These are phyloP conservation scores for Caprella mutica DNA, from an alignment of 2,888 invertebrate species.

Conservation along the genomic window DNA sequence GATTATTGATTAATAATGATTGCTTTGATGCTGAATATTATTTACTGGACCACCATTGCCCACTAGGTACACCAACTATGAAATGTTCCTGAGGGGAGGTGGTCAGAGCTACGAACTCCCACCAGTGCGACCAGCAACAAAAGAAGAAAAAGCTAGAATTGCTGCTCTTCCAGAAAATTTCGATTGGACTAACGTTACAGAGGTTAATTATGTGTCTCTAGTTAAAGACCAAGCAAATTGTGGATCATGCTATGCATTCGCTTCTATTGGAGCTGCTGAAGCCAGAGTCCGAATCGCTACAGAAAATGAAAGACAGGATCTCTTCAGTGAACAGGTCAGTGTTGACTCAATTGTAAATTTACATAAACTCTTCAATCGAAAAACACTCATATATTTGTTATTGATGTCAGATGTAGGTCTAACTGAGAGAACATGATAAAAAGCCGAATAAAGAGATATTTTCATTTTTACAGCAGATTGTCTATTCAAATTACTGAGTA, in stretches of 20 bases:
- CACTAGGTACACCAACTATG: constrained; percentile 37
- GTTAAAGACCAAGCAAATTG: constrained; percentile 39
- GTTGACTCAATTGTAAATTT: not conserved
- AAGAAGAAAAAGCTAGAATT: constrained; percentile 35
- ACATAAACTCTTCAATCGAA: no score
- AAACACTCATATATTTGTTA: no score
- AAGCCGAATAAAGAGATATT: no score
- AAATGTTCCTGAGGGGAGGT: constrained; percentile 40
- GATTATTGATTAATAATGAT: no score
- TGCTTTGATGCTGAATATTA: no score
- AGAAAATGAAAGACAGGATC: constrained; percentile 40
- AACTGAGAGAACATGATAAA: no score
- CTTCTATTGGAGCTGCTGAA: constrained; percentile 44
- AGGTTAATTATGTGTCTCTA: constrained; percentile 38
- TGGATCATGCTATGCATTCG: constrained; percentile 46
- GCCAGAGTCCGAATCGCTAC: constrained; percentile 42
- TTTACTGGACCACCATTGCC: no score
- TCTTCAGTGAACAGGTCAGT: constrained; percentile 41
- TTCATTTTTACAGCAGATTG: no score
- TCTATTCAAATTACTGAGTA: no score
- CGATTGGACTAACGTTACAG: constrained; percentile 40
- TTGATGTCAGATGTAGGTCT: no score
- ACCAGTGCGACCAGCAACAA: constrained; percentile 18
- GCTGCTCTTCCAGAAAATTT: constrained; percentile 38
- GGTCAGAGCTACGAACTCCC: constrained; percentile 35